These are phyloP conservation scores for Plectropomus leopardus DNA, from an alignment of 2,113 vertebrate species.

Conservation along the genomic window DNA sequence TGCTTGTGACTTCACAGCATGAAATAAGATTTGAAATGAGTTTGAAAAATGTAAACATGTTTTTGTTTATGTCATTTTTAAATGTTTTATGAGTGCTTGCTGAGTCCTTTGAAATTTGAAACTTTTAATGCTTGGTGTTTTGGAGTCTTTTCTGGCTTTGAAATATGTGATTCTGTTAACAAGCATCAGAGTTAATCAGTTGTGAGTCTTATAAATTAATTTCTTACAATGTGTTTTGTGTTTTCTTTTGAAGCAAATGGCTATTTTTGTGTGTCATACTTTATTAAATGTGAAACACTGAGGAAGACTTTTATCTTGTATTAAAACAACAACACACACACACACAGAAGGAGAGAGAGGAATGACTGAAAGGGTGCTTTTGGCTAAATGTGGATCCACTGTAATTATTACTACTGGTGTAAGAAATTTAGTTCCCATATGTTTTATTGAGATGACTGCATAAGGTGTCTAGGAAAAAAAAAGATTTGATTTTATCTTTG, in stretches of 20 bases:
- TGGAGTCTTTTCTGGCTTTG: background rate
- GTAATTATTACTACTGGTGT: background rate
- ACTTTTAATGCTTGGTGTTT: conserved; percentile 4
- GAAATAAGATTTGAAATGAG: background rate
- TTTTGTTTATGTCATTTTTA: conserved; percentile 12
- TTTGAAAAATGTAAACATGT: conserved; percentile 12
- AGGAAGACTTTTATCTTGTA: background rate
- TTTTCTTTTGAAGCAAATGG: background rate
- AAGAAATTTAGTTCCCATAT: no score
- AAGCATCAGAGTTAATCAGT: background rate
- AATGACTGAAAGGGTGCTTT: conserved; percentile 8
- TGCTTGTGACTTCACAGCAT: background rate
- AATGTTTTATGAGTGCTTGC: conserved; percentile 14
- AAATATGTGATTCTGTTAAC: background rate
- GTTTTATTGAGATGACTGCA: background rate
- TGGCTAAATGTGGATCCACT: background rate
- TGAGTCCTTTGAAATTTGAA: background rate
- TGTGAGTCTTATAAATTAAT: background rate
- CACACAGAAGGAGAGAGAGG: background rate
- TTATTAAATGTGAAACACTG: background rate
- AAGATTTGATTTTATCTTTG: background rate
- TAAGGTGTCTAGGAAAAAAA: background rate
- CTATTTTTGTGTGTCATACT: background rate
- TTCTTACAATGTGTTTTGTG: background rate
- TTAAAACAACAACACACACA: background rate